A percentile compares a stretch with the other conserved stretches of the same genome.
These are phyloP conservation scores for Peucedramus taeniatus DNA, from an alignment of 2,113 vertebrate species.

Conservation along the genomic window DNA sequence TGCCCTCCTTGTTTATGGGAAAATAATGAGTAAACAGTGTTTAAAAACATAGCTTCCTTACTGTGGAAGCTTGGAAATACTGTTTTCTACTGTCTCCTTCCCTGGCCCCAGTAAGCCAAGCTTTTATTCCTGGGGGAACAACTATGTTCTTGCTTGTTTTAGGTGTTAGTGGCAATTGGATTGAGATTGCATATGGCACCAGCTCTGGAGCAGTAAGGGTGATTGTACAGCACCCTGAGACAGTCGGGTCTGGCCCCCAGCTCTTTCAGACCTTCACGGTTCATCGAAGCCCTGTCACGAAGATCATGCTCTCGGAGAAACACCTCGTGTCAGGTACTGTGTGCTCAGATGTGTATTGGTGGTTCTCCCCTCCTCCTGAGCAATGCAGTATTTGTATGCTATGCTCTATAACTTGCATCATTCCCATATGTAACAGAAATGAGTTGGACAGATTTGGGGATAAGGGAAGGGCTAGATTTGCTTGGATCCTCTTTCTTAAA, in stretches of 20 bases:
- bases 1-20: not conserved
- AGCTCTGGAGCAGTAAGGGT: conserved; percentile 94
- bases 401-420: not conserved
- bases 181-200: conserved; percentile 95
- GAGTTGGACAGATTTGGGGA: not conserved
- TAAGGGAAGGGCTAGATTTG: not conserved
- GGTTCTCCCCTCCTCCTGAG: not conserved
- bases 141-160: not conserved
- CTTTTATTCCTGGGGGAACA: not conserved
- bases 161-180: conserved; percentile 98
- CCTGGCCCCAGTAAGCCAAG: not conserved
- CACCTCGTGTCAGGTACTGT: conserved; percentile 91
- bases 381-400: not conserved
- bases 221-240: conserved; percentile 96
- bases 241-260: conserved; percentile 92
- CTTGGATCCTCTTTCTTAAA: not conserved
- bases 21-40: not conserved
- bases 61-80: not conserved
- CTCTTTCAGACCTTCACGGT: conserved; percentile 98
- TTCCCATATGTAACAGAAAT: not conserved
- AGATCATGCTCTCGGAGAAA: conserved; percentile 98
- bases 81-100: not conserved
- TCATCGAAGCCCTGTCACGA: conserved; percentile 93
- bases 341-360: not conserved
- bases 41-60: not conserved